These are phyloP conservation scores for Anguilla marmorata DNA, from an alignment of 2,797 vertebrate species.

Conservation along the genomic window DNA sequence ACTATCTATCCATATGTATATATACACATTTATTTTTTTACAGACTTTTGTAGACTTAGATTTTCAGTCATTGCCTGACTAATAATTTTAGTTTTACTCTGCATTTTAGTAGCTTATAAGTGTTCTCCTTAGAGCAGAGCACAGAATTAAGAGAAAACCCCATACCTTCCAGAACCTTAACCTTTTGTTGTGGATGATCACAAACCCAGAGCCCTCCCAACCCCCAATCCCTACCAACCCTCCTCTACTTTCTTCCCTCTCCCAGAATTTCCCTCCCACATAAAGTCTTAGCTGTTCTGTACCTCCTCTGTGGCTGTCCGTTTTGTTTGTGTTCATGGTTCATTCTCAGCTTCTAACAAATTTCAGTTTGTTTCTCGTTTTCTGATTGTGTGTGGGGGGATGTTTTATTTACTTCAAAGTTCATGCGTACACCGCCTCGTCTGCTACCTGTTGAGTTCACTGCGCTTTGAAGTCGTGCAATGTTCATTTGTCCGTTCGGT, in stretches of 20 bases:
- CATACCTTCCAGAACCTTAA: constrained; percentile 41
- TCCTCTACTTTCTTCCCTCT: constrained; percentile 61
- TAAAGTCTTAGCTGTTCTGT: constrained; percentile 44
- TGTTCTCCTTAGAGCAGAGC: not conserved
- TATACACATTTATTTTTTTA: constrained; percentile 3
- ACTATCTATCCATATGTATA: constrained; percentile 5
- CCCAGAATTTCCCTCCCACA: constrained; percentile 42
- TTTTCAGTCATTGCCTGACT: not conserved
- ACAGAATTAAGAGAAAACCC: constrained; percentile 38
- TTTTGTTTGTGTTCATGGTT: constrained; percentile 50
- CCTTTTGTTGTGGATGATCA: constrained; percentile 58
- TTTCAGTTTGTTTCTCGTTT: constrained; percentile 53
- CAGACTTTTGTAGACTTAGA: not conserved
- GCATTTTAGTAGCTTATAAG: not conserved
- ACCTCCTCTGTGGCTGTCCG: constrained; percentile 42
- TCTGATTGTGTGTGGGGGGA: constrained; percentile 51
- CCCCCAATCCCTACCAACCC: constrained; percentile 54
- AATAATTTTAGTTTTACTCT: not conserved
- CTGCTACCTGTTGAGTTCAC: constrained; percentile 56
- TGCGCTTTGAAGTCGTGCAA: constrained; percentile 65
- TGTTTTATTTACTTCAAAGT: constrained; percentile 70
- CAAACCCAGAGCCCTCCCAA: constrained; percentile 60
- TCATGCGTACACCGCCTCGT: constrained; percentile 41
- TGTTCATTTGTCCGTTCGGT: constrained; percentile 65
- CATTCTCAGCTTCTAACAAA: constrained; percentile 41